A percentile compares a stretch with the other conserved stretches of the same genome.
These are phyloP conservation scores for Gibbula magus DNA, from an alignment of 2,888 invertebrate genomes.

Conservation along the genomic window DNA sequence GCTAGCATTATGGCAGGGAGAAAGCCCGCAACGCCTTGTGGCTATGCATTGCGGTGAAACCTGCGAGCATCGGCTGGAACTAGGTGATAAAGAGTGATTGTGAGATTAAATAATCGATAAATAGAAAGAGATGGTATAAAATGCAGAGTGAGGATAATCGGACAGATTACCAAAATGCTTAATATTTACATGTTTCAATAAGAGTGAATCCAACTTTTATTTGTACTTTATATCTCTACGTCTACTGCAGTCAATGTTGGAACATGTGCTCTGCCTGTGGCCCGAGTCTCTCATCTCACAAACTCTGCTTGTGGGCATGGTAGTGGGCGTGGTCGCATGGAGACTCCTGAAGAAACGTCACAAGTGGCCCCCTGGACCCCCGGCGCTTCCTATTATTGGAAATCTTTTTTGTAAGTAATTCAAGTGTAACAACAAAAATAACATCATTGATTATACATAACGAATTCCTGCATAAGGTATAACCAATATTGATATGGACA, in stretches of 20 bases:
- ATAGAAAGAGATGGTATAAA: too few species aligned
- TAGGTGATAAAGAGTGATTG: too few species aligned
- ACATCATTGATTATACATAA: neutral
- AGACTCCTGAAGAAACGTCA: neutral
- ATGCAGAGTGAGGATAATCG: too few species aligned
- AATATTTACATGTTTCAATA: too few species aligned
- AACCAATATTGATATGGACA: neutral
- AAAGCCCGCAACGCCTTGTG: too few species aligned
- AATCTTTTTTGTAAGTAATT: neutral
- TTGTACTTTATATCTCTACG: too few species aligned
- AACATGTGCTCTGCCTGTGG: neutral
- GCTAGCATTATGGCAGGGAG: too few species aligned
- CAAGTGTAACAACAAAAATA: neutral
- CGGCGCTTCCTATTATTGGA: neutral
- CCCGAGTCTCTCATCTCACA: neutral
- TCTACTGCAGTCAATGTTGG: conserved; percentile 26
- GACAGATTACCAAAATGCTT: too few species aligned
- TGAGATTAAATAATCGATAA: too few species aligned
- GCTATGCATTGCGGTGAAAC: too few species aligned
- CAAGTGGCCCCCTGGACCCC: neutral
- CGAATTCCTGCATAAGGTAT: neutral
- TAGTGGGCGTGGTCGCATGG: neutral
- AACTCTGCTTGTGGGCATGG: neutral
- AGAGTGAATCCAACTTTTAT: too few species aligned
- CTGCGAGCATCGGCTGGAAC: too few species aligned